Evolutionary conservation across 2,113 vertebrate species (phyloP), one percentile per base, ranked within the genome.

Genomic region (Pandion haliaetus): DNA sequence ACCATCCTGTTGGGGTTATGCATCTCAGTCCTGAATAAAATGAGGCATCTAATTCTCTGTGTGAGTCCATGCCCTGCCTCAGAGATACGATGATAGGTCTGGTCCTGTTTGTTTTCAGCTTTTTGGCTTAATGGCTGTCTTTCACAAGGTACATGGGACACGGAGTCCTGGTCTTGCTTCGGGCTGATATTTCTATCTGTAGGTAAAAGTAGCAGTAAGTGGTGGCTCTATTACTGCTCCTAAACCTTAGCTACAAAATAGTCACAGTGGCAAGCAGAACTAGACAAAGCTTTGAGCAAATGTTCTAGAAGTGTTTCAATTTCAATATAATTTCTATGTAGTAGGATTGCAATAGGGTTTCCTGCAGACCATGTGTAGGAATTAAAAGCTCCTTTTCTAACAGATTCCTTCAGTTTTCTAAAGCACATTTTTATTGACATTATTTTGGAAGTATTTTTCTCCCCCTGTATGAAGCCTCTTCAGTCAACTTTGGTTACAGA

Each of bases 381-480:
- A 91, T 87, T 72, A 80, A 49, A 96, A 90, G 16, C 34, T 82
- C 57, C 85, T 87, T 91, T 91, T 93, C 62, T 52, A 90, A 72
- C 49, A 82, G 38, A 77, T 72, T 85, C 49, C 40, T 91, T 86
- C 36, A 17, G 52, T 82, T 93, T 95, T 92, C 78, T 94, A 76
- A 85, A 96, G 58, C 49, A 45, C 2, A 0, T 52, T 91, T 94
- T 69, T 76, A 78, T 50, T 90, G 66, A 28, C 40, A 61, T 88
- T 93, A 80, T 94, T 96, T 91, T 92, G 57, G 66, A 88, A 81
- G 42, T 57, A 90, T 96, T 96, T 93, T 94, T 95, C 63, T 95
- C 40, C 44, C 23, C 4, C 14, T 42, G 11, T 85, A 45, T 58
- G 63, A 94, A 94, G 31, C 63, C 82, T 86, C 42, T 82, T 94